phyloP scores from a whole-genome alignment of 2,113 vertebrate species.

The Isurus oxyrinchus region DNA sequence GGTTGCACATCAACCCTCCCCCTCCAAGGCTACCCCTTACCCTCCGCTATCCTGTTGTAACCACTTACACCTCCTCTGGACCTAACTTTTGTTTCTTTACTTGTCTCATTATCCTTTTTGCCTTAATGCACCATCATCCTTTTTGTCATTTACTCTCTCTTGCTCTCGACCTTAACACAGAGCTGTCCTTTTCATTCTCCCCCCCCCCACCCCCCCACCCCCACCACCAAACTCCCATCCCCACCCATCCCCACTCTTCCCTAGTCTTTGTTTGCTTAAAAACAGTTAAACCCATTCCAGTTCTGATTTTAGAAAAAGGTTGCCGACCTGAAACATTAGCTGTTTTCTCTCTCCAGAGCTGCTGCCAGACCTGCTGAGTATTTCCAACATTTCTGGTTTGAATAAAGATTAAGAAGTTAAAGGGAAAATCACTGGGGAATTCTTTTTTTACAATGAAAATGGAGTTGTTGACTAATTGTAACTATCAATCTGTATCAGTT shows the following conservation, averaged over 20 bases:
- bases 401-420: not conserved
- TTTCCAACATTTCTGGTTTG: not conserved
- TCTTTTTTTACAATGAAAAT: not conserved
- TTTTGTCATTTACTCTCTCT: too few species aligned
- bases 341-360: not conserved
- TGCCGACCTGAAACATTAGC: not conserved
- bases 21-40: not conserved
- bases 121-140: too few species aligned
- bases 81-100: too few species aligned
- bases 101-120: too few species aligned
- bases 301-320: not conserved
- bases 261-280: not conserved
- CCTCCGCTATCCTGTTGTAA: not conserved
- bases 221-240: not conserved
- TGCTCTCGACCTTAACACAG: too few species aligned
- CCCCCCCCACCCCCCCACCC: too few species aligned
- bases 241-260: not conserved
- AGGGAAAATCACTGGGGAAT: not conserved
- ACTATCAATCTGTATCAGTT: not conserved
- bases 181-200: too few species aligned
- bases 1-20: too few species aligned
- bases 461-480: not conserved
- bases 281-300: not conserved
- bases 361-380: not conserved
- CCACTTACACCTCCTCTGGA: too few species aligned